Evolutionary conservation across 2,797 vertebrate genomes (phyloP).

Genomic region (Florisuga fusca): DNA sequence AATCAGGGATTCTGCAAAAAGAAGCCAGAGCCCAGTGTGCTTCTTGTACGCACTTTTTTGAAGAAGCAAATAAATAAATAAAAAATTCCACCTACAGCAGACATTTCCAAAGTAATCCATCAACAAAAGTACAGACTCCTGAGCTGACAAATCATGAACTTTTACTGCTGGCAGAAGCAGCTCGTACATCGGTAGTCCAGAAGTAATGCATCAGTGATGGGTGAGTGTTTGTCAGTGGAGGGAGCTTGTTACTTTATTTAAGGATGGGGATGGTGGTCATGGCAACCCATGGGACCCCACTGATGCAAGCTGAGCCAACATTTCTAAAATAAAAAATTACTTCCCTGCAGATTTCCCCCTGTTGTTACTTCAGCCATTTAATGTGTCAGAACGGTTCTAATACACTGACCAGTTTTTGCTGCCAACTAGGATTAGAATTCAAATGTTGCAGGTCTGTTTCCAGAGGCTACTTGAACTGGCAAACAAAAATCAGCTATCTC

Average conservation of each 20-base stretch:
- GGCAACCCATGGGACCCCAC: not conserved
- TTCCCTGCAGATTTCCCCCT: constrained; percentile 25
- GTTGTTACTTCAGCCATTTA: constrained; percentile 27
- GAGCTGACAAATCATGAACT: not conserved
- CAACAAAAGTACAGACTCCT: not conserved
- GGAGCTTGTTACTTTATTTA: constrained; percentile 24
- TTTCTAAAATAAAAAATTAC: not conserved
- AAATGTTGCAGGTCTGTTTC: constrained; percentile 49
- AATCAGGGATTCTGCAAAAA: accelerated
- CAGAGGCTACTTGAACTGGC: constrained; percentile 36
- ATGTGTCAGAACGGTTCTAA: constrained; percentile 29
- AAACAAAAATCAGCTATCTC: constrained; percentile 12
- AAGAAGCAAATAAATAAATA: not conserved
- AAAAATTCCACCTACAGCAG: not conserved
- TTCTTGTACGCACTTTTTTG: not conserved
- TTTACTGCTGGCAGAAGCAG: not conserved
- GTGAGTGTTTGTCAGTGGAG: not conserved
- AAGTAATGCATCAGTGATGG: not conserved
- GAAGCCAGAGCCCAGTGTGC: not conserved
- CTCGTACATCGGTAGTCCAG: not conserved
- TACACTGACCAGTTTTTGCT: constrained; percentile 37
- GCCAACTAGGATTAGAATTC: constrained; percentile 59
- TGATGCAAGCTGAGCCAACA: not conserved
- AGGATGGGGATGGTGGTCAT: not conserved
- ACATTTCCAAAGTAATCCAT: not conserved